These are phyloP conservation scores for Gymnocephalus cernua DNA, from an alignment of 2,113 vertebrate genomes.

Conservation along the genomic window DNA sequence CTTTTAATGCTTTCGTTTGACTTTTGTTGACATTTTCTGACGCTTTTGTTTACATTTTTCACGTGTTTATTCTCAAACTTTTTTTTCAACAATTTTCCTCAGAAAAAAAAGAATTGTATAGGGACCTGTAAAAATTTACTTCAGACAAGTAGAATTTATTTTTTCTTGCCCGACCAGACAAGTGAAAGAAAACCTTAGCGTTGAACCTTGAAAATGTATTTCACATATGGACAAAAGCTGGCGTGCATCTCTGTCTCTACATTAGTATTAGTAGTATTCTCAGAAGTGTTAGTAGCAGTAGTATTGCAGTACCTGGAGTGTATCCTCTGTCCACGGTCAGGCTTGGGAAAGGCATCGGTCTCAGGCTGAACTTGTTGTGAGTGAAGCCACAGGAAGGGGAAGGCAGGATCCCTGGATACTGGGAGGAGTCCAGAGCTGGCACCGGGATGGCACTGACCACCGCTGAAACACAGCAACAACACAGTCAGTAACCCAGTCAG, in stretches of 20 bases:
- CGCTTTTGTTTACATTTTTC: too few species aligned
- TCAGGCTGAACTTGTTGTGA: conserved; percentile 91
- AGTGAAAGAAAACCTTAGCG: too few species aligned
- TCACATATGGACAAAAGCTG: too few species aligned
- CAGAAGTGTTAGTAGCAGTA: background rate
- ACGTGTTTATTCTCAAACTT: too few species aligned
- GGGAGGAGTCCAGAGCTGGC: conserved; percentile 91
- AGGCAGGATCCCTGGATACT: conserved; percentile 93
- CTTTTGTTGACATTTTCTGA: too few species aligned
- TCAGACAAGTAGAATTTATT: too few species aligned
- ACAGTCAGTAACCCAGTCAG: background rate
- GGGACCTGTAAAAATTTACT: too few species aligned
- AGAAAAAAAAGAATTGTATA: too few species aligned
- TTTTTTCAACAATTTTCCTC: too few species aligned
- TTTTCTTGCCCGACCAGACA: too few species aligned
- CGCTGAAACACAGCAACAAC: conserved; percentile 78
- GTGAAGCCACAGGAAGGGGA: conserved; percentile 93
- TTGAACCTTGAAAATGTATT: background rate
- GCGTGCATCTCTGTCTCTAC: background rate
- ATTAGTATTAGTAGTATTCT: background rate
- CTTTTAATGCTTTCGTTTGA: too few species aligned
- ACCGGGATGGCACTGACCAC: conserved; percentile 96
- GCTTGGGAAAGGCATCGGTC: conserved; percentile 92
- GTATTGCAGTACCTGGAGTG: conserved; percentile 82
- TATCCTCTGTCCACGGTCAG: conserved; percentile 92